Conservation (phyloP, 2,797 vertebrate genomes). For the Anabas testudineus region DNA sequence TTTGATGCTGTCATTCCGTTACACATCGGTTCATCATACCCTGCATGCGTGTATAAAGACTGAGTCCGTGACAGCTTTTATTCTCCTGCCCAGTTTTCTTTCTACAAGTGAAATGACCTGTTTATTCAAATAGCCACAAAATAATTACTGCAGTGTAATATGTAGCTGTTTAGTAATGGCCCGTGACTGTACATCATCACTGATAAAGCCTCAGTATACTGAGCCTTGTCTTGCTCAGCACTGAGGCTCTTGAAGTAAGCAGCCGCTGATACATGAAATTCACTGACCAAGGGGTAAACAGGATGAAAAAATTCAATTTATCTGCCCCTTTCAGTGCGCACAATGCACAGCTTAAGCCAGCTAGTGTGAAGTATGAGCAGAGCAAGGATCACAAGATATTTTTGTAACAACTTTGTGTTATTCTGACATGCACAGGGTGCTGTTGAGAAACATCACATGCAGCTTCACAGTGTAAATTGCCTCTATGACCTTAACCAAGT, state of each 20-base stretch:
- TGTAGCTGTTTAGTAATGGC: slow-evolving; percentile 28
- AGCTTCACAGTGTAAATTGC: slow-evolving; percentile 18
- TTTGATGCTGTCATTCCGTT: neutral
- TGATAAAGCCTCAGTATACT: slow-evolving; percentile 20
- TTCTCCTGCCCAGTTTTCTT: neutral
- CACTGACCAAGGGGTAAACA: slow-evolving; percentile 58
- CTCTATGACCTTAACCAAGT: slow-evolving; percentile 17
- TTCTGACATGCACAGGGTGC: slow-evolving; percentile 16
- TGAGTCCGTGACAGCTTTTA: neutral
- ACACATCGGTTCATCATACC: slow-evolving; percentile 5
- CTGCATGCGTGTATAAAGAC: neutral
- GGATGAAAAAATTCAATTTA: slow-evolving; percentile 71
- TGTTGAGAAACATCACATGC: slow-evolving; percentile 8
- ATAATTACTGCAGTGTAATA: slow-evolving; percentile 1
- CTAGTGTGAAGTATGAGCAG: slow-evolving; percentile 35
- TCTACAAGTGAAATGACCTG: neutral
- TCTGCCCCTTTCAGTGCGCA: slow-evolving; percentile 62
- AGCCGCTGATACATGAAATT: slow-evolving; percentile 47
- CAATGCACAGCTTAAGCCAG: slow-evolving; percentile 60
- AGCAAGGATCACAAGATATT: slow-evolving; percentile 49
- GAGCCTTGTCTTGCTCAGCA: slow-evolving; percentile 29
- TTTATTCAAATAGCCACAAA: slow-evolving; percentile 20
- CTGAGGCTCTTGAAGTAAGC: slow-evolving; percentile 40
- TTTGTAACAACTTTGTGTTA: slow-evolving; percentile 24
- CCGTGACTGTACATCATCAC: slow-evolving; percentile 20